These are phyloP conservation scores for Melieria crassipennis DNA, from an alignment of 2,888 invertebrate genomes.

Conservation along the genomic window DNA sequence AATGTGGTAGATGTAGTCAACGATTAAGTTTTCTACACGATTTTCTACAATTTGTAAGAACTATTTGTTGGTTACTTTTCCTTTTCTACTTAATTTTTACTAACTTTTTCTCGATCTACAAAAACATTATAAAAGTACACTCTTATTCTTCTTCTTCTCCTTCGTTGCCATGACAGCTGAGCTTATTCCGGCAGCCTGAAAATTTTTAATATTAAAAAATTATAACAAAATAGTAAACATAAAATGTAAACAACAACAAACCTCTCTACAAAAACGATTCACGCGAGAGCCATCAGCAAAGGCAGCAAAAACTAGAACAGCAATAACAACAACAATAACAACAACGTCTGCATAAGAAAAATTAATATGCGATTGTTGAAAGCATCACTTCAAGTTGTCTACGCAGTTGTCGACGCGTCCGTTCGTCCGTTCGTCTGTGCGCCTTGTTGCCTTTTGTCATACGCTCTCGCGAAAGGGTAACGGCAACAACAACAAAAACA, in stretches of 20 bases:
- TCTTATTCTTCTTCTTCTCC: no score
- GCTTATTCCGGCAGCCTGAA: background rate
- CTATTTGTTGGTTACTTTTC: no score
- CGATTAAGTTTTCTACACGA: no score
- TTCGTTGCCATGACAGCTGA: background rate
- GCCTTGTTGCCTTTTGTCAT: conserved; percentile 7
- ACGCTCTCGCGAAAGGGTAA: background rate
- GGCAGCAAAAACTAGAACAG: background rate
- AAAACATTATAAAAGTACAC: no score
- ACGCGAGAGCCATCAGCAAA: background rate
- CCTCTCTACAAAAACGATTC: background rate
- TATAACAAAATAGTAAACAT: conserved; percentile 1
- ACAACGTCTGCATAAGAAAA: conserved; percentile 48
- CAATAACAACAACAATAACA: conserved; percentile 38
- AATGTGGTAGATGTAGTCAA: no score
- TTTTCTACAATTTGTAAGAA: no score
- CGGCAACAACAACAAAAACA: conserved; percentile 8
- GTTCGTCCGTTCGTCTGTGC: conserved; percentile 52
- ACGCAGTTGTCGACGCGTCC: conserved; percentile 58
- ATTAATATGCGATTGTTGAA: conserved; percentile 58
- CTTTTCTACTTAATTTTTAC: no score
- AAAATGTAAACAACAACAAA: conserved; percentile 9
- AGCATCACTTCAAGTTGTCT: conserved; percentile 44
- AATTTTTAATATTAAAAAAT: conserved; percentile 2
- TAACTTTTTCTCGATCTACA: no score